These are phyloP conservation scores for Oreochromis tanganicae DNA, from an alignment of 2,113 vertebrate genomes.

Conservation along the genomic window DNA sequence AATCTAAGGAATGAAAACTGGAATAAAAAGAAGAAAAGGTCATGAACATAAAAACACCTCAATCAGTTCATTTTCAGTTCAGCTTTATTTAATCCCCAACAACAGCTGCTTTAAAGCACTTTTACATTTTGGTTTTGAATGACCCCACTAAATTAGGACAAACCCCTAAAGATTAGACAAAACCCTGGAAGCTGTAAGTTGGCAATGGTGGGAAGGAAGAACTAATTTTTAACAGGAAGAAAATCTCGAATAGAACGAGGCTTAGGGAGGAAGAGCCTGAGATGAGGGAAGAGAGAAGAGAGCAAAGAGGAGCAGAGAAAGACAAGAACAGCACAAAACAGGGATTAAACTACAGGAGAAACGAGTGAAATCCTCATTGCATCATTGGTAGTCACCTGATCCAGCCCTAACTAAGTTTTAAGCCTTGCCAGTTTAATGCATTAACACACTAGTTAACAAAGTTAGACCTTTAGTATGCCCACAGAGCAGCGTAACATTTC, in stretches of 20 bases:
- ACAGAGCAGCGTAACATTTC: neutral
- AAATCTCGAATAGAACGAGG: neutral
- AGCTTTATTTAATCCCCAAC: neutral
- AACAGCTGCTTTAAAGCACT: neutral
- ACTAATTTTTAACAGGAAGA: neutral
- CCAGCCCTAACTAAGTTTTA: neutral
- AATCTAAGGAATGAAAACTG: neutral
- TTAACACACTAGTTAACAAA: neutral
- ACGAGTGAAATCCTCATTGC: neutral
- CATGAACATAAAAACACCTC: neutral
- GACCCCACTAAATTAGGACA: fast-evolving
- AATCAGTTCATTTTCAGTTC: neutral
- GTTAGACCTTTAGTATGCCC: fast-evolving
- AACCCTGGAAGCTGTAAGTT: neutral
- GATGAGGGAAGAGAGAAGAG: neutral
- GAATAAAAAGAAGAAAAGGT: neutral
- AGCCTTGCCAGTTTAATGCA: fast-evolving
- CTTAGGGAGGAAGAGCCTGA: neutral
- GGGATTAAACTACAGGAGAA: neutral
- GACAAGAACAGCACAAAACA: neutral
- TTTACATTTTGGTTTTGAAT: neutral
- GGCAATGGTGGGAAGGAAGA: neutral
- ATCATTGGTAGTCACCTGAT: neutral
- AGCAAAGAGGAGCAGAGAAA: neutral
- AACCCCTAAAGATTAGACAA: neutral